Evolutionary conservation across 2,888 invertebrate species (phyloP).

Genomic region (Deroplatys truncata): DNA sequence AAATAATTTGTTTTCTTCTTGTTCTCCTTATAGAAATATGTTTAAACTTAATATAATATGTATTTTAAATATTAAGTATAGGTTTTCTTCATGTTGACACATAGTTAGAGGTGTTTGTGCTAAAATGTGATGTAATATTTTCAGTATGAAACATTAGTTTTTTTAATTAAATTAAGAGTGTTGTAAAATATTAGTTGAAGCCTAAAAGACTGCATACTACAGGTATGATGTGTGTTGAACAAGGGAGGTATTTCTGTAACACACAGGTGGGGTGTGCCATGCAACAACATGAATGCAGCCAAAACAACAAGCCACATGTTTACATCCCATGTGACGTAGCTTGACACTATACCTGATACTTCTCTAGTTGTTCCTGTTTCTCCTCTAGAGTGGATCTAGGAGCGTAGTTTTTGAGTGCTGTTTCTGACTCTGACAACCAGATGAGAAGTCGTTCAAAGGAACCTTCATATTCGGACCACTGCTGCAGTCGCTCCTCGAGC

Average conservation of each 20-base stretch:
- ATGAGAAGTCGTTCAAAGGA: slow-evolving; percentile 75
- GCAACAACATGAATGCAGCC: background rate
- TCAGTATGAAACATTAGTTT: background rate
- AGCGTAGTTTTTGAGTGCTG: slow-evolving; percentile 77
- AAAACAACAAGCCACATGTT: background rate
- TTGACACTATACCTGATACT: slow-evolving; percentile 68
- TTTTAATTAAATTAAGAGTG: background rate
- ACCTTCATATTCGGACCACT: slow-evolving; percentile 89
- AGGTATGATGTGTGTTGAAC: no score
- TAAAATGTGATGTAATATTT: background rate
- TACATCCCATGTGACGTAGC: no score
- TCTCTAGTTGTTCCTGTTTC: slow-evolving; percentile 83
- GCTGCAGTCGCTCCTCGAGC: slow-evolving; percentile 77
- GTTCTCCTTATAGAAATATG: background rate
- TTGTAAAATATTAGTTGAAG: no score
- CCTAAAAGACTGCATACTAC: no score
- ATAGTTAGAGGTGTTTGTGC: background rate
- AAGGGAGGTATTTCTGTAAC: background rate
- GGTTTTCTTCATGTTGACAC: background rate
- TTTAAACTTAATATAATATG: background rate
- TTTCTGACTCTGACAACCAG: slow-evolving; percentile 85
- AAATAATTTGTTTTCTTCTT: no score
- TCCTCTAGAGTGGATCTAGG: slow-evolving; percentile 82
- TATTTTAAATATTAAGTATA: background rate
- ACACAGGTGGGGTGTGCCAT: background rate